Evolutionary conservation across 2,888 invertebrate genomes (phyloP).

Genomic region (Melinaea marsaeus): DNA sequence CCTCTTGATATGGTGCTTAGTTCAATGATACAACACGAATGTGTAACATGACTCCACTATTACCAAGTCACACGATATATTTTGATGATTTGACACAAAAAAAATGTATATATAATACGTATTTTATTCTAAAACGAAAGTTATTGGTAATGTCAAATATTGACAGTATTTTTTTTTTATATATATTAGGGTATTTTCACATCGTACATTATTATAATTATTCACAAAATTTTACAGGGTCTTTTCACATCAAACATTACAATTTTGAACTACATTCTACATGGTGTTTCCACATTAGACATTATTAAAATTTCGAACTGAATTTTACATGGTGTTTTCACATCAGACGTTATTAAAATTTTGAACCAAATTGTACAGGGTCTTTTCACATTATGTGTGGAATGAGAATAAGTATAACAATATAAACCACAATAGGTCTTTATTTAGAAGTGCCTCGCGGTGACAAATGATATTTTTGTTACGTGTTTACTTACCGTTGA

Average conservation of each 20-base stretch:
- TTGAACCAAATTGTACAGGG: neutral
- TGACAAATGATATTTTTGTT: constrained; percentile 16
- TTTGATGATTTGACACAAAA: neutral
- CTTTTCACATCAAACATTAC: no score
- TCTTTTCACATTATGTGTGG: neutral
- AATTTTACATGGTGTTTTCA: no score
- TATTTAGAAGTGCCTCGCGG: constrained; percentile 7
- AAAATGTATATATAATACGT: neutral
- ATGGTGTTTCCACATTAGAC: no score
- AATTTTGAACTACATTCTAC: no score
- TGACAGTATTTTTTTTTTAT: no score
- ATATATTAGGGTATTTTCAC: no score
- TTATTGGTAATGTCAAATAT: no score
- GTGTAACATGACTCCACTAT: constrained; percentile 1
- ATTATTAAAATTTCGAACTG: no score
- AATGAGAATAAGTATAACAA: neutral
- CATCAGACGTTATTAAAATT: no score
- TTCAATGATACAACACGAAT: constrained; percentile 15
- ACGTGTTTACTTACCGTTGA: constrained; percentile 3
- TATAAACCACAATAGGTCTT: neutral
- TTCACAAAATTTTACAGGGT: no score
- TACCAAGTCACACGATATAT: constrained; percentile 1
- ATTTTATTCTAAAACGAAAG: neutral
- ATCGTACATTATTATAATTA: no score
- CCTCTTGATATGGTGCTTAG: constrained; percentile 11